These are phyloP conservation scores for Pteropus rufus DNA, from an alignment of 2,797 vertebrate species.

Conservation along the genomic window DNA sequence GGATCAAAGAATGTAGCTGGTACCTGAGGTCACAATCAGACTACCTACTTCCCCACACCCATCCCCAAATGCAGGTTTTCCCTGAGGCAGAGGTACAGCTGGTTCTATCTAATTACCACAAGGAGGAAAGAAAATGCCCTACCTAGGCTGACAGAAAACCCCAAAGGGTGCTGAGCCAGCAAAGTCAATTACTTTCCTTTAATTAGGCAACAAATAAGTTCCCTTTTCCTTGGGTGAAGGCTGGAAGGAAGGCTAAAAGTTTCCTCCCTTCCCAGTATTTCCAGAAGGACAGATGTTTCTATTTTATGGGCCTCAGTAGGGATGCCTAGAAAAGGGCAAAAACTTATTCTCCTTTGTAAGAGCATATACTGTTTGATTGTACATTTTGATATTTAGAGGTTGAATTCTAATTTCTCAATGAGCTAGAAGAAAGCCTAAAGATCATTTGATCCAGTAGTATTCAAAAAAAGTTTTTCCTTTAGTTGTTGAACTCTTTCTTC, in stretches of 20 bases:
- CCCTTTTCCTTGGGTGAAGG: conserved; percentile 40
- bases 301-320: conserved; percentile 55
- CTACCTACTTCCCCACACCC: not conserved
- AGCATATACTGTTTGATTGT: conserved; percentile 28
- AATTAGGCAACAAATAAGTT: conserved; percentile 35
- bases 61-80: not conserved
- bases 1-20: not conserved
- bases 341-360: conserved; percentile 10
- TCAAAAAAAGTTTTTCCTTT: not conserved
- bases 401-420: conserved; percentile 42
- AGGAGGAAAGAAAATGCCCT: not conserved
- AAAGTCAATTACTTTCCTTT: not conserved
- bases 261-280: conserved; percentile 35
- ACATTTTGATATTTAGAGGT: conserved; percentile 31
- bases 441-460: not conserved
- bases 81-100: not conserved
- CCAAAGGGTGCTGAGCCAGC: not conserved
- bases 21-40: not conserved
- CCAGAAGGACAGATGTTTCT: conserved; percentile 62
- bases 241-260: conserved; percentile 58
- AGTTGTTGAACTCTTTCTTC: not conserved
- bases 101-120: no score
- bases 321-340: conserved; percentile 51
- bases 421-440: conserved; percentile 18
- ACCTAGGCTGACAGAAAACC: not conserved